Percentiles rank a stretch among this genome's conserved stretches.
Evolutionary conservation across 2,888 invertebrate species (phyloP).

Genomic region (Aphodius granarius): DNA sequence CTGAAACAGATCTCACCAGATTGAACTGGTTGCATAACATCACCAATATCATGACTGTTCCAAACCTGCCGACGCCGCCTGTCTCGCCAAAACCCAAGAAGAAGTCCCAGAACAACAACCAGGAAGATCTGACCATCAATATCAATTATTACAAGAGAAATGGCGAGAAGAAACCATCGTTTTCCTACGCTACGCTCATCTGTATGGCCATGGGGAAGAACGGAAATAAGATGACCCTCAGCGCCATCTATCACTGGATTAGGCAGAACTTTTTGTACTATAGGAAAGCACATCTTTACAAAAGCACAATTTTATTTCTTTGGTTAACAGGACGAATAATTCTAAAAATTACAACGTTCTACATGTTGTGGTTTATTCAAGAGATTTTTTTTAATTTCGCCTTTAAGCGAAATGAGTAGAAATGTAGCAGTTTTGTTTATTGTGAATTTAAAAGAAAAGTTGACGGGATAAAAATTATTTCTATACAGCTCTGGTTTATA

Average conservation of each 20-base stretch:
- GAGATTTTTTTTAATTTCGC: no score
- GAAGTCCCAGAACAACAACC: slow-evolving; percentile 56
- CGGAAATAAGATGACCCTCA: slow-evolving; percentile 85
- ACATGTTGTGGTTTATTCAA: no score
- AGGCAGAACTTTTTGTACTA: slow-evolving; percentile 90
- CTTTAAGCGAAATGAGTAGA: no score
- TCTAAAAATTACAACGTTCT: no score
- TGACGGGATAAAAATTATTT: no score
- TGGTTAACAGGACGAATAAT: no score
- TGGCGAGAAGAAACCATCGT: slow-evolving; percentile 84
- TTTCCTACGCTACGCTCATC: slow-evolving; percentile 87
- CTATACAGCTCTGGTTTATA: no score
- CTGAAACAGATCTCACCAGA: slow-evolving; percentile 79
- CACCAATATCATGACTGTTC: slow-evolving; percentile 80
- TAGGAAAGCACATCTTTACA: slow-evolving; percentile 83
- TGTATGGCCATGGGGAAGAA: slow-evolving; percentile 93
- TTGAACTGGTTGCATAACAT: slow-evolving; percentile 88
- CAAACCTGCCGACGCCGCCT: slow-evolving; percentile 78
- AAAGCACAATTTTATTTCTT: not conserved
- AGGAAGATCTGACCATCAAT: slow-evolving; percentile 67
- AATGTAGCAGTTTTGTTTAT: no score
- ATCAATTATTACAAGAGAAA: slow-evolving; percentile 77
- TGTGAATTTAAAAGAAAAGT: no score
- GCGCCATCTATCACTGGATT: slow-evolving; percentile 90
- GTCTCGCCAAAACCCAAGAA: slow-evolving; percentile 70